Base-by-base conservation (phyloP, 1,140 invertebrate genomes). In the Diplogasteroides magnus region DNA sequence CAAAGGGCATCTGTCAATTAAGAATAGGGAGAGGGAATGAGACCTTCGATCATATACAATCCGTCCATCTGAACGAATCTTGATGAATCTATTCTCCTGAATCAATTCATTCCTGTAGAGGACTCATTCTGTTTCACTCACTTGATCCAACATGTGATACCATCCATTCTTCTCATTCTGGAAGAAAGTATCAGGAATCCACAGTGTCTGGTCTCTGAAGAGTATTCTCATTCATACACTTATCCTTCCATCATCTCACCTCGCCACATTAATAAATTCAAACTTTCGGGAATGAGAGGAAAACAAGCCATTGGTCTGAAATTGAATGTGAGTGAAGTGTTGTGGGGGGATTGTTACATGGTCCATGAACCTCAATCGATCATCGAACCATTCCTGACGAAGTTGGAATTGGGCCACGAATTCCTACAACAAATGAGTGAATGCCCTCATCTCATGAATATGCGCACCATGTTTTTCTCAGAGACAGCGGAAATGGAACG, bases 141-240 rank as follows among this genome's bases (percentile, higher is more conserved):
- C 68, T 56, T 72, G 69, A 61, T 76, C 75, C 31, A 76, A 37
- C 73, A 71, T 72, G 56, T 76, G 74, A 67, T 76, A 76, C 69
- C 69, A 72, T 57, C 74, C 93, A 80, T 94, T 92, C 83, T 94
- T 94, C 86, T 95, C 93, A 79, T 95, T 95, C 28, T 91, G 91
- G 84, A 96, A 95, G 87, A 96, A 96, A 74, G 94, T 87, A 87
- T 97, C 94, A 14, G 94, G 94, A 91, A 95, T 95, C 93, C 93
- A 95, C 31, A 87, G 60, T 77, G 91, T 88, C 84, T 90, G 90
- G 25, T 92, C 91, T 83, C 37, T 11, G 19, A 48, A 48, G 6
- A 19, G 6, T 6, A 48, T 48, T 48, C 19, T 6, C 6, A 48
- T 11, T 11, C 19, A 19, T 48, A 19, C 6, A 48, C 6, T 11